Evolutionary conservation across 2,113 vertebrate genomes (phyloP).

Genomic region (Tympanuchus pallidicinctus): DNA sequence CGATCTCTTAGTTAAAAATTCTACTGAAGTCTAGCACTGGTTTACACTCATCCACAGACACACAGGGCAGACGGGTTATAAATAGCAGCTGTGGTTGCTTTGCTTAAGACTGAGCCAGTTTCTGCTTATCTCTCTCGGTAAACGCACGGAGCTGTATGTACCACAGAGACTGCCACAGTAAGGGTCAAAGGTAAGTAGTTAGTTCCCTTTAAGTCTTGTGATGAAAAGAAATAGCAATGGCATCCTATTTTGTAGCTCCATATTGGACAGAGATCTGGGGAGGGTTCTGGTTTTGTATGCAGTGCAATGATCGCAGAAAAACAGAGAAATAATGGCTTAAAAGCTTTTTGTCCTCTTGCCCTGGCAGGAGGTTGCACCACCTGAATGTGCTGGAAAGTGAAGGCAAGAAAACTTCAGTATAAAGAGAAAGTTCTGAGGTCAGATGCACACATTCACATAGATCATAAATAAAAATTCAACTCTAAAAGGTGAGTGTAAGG

Average conservation of each 20-base stretch:
- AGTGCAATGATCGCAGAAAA: not conserved
- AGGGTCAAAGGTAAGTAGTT: not conserved
- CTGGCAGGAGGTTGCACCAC: not conserved
- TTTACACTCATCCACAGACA: not conserved
- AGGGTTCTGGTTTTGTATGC: not conserved
- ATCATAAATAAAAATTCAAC: not conserved
- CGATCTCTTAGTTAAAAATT: not conserved
- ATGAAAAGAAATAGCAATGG: accelerated
- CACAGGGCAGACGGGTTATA: not conserved
- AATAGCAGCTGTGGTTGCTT: not conserved
- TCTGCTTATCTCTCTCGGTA: not conserved
- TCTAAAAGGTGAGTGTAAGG: not conserved
- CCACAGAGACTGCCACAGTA: not conserved
- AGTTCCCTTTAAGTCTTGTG: not conserved
- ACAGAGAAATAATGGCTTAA: not conserved
- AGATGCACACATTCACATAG: not conserved
- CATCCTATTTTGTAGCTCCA: not conserved
- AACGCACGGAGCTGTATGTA: accelerated
- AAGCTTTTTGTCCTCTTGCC: not conserved
- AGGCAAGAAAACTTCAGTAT: not conserved
- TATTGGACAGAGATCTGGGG: not conserved
- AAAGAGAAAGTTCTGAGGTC: not conserved
- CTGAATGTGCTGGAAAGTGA: not conserved
- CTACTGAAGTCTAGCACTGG: not conserved
- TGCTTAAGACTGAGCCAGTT: not conserved